These are phyloP conservation scores for Drosophila pegasa DNA, from an alignment of 2,888 invertebrate species.

Conservation along the genomic window DNA sequence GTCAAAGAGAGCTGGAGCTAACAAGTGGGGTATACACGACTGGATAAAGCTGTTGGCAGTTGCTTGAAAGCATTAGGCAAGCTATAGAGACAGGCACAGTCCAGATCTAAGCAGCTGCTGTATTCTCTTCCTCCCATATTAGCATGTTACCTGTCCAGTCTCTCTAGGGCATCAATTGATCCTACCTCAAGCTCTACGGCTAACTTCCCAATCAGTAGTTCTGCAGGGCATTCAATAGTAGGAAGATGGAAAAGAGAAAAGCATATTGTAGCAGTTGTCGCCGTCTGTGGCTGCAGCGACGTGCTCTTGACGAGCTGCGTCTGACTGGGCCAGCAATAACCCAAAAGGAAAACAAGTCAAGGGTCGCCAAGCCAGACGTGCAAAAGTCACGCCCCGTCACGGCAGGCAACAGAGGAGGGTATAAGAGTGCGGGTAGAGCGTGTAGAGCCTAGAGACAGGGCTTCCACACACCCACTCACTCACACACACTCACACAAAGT, in stretches of 20 bases:
- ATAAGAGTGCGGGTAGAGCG: background rate
- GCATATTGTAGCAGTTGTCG: constrained; percentile 51
- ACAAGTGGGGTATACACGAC: background rate
- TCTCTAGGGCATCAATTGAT: too few species aligned
- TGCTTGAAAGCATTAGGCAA: too few species aligned
- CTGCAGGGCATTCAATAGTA: background rate
- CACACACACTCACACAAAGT: constrained; percentile 2
- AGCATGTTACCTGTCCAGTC: too few species aligned
- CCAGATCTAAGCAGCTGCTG: too few species aligned
- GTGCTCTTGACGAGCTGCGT: constrained; percentile 56
- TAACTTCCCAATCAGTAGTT: background rate
- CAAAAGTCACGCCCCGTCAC: constrained; percentile 64
- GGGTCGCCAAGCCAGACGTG: constrained; percentile 68
- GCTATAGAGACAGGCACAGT: too few species aligned
- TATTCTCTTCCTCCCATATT: too few species aligned
- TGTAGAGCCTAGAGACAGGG: background rate
- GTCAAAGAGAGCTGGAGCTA: background rate
- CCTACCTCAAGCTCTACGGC: too few species aligned
- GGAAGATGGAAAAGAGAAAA: background rate
- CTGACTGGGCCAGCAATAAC: constrained; percentile 51
- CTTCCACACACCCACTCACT: constrained; percentile 1
- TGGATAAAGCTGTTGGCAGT: too few species aligned
- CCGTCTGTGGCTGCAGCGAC: constrained; percentile 55
- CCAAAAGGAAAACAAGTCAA: constrained; percentile 69
- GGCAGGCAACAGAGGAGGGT: background rate